Evolutionary conservation across 2,888 invertebrate species (phyloP), one percentile per base, ranked within the genome.

Genomic region (Hydrotaea cyrtoneurina): DNA sequence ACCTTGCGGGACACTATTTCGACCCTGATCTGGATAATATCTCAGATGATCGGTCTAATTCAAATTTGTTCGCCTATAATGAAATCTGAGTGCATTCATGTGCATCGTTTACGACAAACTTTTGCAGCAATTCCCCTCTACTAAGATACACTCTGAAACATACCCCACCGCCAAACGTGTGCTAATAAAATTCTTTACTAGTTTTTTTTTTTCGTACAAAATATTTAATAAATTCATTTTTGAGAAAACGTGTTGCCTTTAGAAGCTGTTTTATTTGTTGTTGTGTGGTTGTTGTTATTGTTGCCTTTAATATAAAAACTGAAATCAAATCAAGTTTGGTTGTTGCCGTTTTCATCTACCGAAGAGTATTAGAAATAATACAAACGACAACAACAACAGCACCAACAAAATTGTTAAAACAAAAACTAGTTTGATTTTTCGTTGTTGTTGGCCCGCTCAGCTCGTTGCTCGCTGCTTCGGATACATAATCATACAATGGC

Each of bases 291-390:
- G 64, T 57, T 74, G 36, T 21, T 78, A 55, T 78, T 46, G 8
- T 71, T 62, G 23, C 4, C 74, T 23, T 59, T 26, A 59, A 59
- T 62, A 31, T 31, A 26, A 50, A n/a, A 23, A 50, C 77, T 77
- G 43, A 80, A 84, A 80, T 78, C 19, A 73, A 81, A 81, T 81
- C 84, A 81, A 81, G 84, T 85, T 78, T 78, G 66, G 55, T 15
- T 77, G 39, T 39, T 39, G 39, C 13, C 10, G 39, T 39, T 39
- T 23, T n/a, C 5, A 31, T 59, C 31, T 69, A 69, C 66, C 79
- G 83, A 80, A 85, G 76, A 77, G 76, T 79, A 15, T 82, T 81
- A 77, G 79, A 82, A 85, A 82, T 43, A 66, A 43, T n/a, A n/a
- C n/a, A n/a, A n/a, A n/a, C n/a, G n/a, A n/a, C n/a, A n/a, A n/a